Evolutionary conservation across 2,797 vertebrate species (phyloP).

Genomic region (Ctenochaetus hawaiiensis): DNA sequence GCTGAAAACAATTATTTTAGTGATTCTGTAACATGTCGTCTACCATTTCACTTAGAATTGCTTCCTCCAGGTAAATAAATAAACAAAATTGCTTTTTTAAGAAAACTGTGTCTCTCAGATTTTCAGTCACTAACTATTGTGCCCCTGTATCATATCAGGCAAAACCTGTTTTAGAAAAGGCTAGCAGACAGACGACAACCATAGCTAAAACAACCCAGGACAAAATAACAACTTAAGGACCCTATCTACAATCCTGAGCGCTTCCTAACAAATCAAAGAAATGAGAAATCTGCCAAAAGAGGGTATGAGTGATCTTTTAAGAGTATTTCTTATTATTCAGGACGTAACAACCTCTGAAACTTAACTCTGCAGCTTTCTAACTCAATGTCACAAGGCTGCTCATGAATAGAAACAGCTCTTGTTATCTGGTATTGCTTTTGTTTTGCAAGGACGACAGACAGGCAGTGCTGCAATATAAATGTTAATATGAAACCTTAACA

Average conservation of each 20-base stretch:
- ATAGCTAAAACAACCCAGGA: conserved; percentile 12
- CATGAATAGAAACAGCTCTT: conserved; percentile 1
- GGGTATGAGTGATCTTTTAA: conserved; percentile 11
- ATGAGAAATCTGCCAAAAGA: conserved; percentile 7
- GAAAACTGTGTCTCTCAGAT: not conserved
- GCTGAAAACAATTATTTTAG: conserved; percentile 6
- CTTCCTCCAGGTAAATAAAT: conserved; percentile 11
- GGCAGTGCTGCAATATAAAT: not conserved
- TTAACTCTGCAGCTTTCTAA: not conserved
- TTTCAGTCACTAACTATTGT: not conserved
- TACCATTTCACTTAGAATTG: not conserved
- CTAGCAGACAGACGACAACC: not conserved
- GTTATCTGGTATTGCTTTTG: conserved; percentile 15
- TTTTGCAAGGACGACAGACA: conserved; percentile 5
- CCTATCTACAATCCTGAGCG: not conserved
- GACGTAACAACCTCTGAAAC: conserved; percentile 17
- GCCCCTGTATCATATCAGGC: not conserved
- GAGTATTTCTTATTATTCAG: not conserved
- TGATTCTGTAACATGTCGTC: not conserved
- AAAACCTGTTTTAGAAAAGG: conserved; percentile 7
- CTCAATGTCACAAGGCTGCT: not conserved
- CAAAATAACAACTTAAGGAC: conserved; percentile 19
- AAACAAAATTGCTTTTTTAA: not conserved
- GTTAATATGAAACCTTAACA: conserved; percentile 6
- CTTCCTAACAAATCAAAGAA: not conserved